Percentiles rank a stretch among this genome's conserved stretches.
phyloP scores from a whole-genome alignment of 1,140 invertebrate genomes.

The Nasonia vitripennis region DNA sequence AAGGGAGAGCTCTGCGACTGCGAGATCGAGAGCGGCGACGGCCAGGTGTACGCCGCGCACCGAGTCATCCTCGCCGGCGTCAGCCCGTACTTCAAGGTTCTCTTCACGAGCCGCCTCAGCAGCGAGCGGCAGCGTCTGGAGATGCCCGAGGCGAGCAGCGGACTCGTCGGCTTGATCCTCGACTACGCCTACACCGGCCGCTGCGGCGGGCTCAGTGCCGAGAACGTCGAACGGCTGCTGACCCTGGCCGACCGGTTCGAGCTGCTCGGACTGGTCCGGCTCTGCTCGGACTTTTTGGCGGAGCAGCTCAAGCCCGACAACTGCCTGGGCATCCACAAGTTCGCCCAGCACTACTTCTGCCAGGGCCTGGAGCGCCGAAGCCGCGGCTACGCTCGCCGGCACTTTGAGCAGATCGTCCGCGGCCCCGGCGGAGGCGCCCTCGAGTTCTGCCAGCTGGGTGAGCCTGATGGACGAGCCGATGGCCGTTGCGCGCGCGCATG shows the following conservation, averaged over 20 bases:
- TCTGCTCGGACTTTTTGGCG: constrained; percentile 85
- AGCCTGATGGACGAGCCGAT: background rate
- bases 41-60: constrained; percentile 84
- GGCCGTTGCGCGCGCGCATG: too few relatives aligned
- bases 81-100: constrained; percentile 89
- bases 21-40: constrained; percentile 82
- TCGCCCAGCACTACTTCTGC: constrained; percentile 83
- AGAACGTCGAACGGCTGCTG: constrained; percentile 86
- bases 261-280: constrained; percentile 84
- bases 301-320: constrained; percentile 82
- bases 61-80: constrained; percentile 88
- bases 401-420: constrained; percentile 82
- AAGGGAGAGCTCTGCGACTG: constrained; percentile 88
- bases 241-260: constrained; percentile 86
- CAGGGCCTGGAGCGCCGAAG: constrained; percentile 82
- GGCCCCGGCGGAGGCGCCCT: constrained; percentile 78
- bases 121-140: constrained; percentile 77
- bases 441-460: constrained; percentile 81
- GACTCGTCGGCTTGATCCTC: constrained; percentile 84
- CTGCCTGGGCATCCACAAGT: constrained; percentile 85
- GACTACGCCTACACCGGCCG: constrained; percentile 88
- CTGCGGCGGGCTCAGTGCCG: constrained; percentile 79
- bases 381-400: constrained; percentile 81
- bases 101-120: constrained; percentile 86
- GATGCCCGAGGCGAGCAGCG: constrained; percentile 82